A percentile compares a stretch with the other conserved stretches of the same genome.
These are phyloP conservation scores for Astatotilapia flaviijosephi DNA, from an alignment of 2,113 vertebrate species.

Conservation along the genomic window DNA sequence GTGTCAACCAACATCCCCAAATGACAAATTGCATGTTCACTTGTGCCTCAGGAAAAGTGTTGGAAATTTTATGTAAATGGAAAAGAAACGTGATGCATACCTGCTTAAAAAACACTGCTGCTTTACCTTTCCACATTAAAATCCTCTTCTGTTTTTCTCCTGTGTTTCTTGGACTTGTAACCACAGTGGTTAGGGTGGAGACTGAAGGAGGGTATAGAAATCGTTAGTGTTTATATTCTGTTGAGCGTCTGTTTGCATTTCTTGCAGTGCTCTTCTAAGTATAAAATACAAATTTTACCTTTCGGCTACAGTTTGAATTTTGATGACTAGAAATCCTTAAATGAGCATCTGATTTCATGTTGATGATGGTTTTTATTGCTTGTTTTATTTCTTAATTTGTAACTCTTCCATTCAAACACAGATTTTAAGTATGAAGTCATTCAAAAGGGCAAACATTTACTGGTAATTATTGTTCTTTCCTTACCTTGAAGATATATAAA, in stretches of 20 bases:
- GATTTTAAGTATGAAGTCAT: not conserved
- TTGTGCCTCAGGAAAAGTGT: not conserved
- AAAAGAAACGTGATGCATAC: constrained; percentile 57
- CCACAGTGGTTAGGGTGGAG: not conserved
- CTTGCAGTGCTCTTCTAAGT: constrained; percentile 31
- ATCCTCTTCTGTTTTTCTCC: not conserved
- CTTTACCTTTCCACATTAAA: constrained; percentile 53
- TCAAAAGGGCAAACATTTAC: not conserved
- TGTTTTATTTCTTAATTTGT: not conserved
- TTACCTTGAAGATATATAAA: not conserved
- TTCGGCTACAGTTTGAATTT: not conserved
- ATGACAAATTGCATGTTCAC: constrained; percentile 21
- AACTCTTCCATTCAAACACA: not conserved
- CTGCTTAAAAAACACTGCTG: constrained; percentile 30
- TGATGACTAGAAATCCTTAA: not conserved
- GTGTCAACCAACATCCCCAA: constrained; percentile 15
- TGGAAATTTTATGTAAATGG: constrained; percentile 56
- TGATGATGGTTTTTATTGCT: not conserved
- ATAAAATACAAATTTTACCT: constrained; percentile 9
- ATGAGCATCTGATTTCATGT: not conserved
- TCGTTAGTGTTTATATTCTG: constrained; percentile 51
- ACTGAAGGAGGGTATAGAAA: constrained; percentile 2
- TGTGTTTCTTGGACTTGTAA: constrained; percentile 18
- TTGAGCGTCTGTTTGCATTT: constrained; percentile 50
- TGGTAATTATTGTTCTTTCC: not conserved